phyloP scores from a whole-genome alignment of 1,140 invertebrate genomes.

The Chironomus striatipennis region DNA sequence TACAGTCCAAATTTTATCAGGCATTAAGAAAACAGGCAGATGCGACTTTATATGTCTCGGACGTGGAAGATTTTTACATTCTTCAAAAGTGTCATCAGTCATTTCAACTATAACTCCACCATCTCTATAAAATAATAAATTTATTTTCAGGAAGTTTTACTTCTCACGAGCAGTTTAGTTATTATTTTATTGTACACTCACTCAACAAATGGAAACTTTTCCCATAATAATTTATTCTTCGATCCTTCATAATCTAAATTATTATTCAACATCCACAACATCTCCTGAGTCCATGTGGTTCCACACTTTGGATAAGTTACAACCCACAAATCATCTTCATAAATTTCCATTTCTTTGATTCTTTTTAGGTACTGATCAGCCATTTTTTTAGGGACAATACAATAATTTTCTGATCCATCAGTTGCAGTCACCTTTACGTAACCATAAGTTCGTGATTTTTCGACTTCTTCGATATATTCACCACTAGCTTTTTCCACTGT shows the following conservation, averaged over 20 bases:
- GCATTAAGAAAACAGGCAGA: slow-evolving; percentile 20
- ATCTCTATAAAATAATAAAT: background rate
- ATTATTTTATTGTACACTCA: too few relatives aligned
- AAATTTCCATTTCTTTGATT: slow-evolving; percentile 34
- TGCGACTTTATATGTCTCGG: slow-evolving; percentile 25
- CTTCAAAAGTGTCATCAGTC: background rate
- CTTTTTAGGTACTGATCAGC: background rate
- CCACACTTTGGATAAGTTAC: slow-evolving; percentile 45
- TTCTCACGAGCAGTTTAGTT: too few relatives aligned
- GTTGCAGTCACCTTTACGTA: background rate
- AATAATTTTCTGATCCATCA: background rate
- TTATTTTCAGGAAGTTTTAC: too few relatives aligned
- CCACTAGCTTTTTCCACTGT: background rate
- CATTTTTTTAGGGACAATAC: background rate
- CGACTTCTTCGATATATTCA: background rate
- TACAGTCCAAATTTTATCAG: slow-evolving; percentile 23
- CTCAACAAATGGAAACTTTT: slow-evolving; percentile 48
- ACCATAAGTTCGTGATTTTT: background rate
- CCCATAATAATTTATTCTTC: slow-evolving; percentile 33
- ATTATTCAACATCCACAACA: slow-evolving; percentile 49
- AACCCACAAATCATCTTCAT: slow-evolving; percentile 42
- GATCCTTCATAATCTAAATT: slow-evolving; percentile 43
- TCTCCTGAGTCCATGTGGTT: slow-evolving; percentile 57
- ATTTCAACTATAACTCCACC: background rate
- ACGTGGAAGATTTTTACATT: background rate